Evolutionary conservation across 2,797 vertebrate genomes (phyloP).

Genomic region (Pangasius mekongensis): DNA sequence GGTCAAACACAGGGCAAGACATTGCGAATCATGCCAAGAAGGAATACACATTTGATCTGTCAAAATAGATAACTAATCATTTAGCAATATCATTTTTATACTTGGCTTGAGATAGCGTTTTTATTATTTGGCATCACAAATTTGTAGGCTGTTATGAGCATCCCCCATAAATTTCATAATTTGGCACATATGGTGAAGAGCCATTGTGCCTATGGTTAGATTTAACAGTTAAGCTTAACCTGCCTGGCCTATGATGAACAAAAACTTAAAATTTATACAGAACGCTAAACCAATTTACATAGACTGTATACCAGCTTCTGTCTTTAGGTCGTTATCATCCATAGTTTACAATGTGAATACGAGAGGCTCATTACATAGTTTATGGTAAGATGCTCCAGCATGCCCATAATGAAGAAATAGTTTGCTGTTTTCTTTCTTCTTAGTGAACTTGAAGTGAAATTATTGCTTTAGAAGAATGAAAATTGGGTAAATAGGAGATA

Average conservation of each 20-base stretch:
- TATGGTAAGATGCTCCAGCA: not conserved
- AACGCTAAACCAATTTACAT: not conserved
- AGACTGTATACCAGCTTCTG: not conserved
- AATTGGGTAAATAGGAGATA: conserved; percentile 21
- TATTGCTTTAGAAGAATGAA: conserved; percentile 11
- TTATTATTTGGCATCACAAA: not conserved
- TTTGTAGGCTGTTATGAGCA: not conserved
- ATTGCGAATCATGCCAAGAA: not conserved
- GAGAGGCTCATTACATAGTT: not conserved
- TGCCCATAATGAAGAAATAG: not conserved
- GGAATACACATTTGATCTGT: not conserved
- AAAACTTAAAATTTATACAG: not conserved
- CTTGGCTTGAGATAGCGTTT: not conserved
- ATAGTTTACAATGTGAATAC: not conserved
- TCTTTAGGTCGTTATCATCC: not conserved
- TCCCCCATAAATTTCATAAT: not conserved
- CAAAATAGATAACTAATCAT: not conserved
- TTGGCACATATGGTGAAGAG: not conserved
- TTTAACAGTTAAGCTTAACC: not conserved
- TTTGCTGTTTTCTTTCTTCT: not conserved
- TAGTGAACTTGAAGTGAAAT: not conserved
- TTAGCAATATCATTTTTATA: not conserved
- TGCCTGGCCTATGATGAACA: not conserved
- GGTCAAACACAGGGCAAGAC: not conserved
- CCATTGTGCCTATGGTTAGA: not conserved